Percentiles rank a stretch among this genome's conserved stretches.
These are phyloP conservation scores for Apostichopus leukothele DNA, from an alignment of 53 echinoderm and acorn worm genomes.

Conservation along the genomic window DNA sequence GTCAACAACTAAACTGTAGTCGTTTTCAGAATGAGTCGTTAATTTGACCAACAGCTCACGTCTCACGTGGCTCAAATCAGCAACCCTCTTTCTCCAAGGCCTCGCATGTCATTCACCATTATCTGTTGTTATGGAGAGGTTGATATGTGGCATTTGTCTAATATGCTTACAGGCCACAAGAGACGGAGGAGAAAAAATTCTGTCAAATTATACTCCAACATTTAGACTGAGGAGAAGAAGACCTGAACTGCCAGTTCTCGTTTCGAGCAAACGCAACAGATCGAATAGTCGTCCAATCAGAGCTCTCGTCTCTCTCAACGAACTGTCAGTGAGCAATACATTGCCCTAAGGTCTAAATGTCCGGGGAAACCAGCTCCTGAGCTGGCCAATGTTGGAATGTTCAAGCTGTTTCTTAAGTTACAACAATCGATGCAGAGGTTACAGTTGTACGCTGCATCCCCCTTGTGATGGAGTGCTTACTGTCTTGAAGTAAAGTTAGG, in stretches of 20 bases:
- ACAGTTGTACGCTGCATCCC: background rate
- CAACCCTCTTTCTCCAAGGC: background rate
- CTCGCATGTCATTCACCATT: background rate
- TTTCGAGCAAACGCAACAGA: slow-evolving; percentile 6
- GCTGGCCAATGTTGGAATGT: background rate
- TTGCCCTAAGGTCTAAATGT: slow-evolving; percentile 3
- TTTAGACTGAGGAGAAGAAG: background rate
- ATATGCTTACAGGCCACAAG: background rate
- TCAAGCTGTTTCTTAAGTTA: slow-evolving; percentile 2
- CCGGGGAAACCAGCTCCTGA: background rate
- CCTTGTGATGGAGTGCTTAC: slow-evolving; percentile 25
- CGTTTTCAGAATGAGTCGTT: background rate
- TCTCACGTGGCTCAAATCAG: background rate
- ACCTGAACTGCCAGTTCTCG: slow-evolving; percentile 12
- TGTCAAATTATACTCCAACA: slow-evolving; percentile 20
- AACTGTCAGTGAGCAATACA: slow-evolving; percentile 8
- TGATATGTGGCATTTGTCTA: background rate
- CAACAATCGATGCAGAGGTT: slow-evolving; percentile 4
- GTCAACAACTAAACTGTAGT: background rate
- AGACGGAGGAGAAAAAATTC: background rate
- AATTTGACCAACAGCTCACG: background rate
- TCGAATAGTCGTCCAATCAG: background rate
- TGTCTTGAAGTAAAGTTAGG: slow-evolving; percentile 4
- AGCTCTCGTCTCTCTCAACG: background rate
- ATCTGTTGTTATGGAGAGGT: background rate